These are phyloP conservation scores for Pungitius pungitius DNA, from an alignment of 2,113 vertebrate species.

Conservation along the genomic window DNA sequence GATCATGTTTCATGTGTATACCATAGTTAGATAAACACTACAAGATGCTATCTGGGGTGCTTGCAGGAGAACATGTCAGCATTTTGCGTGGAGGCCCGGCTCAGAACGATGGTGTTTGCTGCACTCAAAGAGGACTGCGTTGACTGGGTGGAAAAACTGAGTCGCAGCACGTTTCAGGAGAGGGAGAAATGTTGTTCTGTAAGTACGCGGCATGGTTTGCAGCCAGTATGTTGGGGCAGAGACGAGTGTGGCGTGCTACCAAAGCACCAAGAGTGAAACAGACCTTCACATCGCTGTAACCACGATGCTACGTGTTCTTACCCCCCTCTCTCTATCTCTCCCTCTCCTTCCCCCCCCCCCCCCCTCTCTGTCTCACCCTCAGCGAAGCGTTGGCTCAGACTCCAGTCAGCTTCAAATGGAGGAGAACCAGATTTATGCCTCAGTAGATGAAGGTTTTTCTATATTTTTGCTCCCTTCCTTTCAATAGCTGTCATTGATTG, in stretches of 20 bases:
- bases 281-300: too few relatives aligned
- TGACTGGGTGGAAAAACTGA: constrained; percentile 89
- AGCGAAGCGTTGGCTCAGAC: constrained; percentile 48
- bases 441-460: constrained; percentile 82
- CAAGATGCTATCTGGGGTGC: background rate
- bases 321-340: background rate
- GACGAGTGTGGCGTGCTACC: background rate
- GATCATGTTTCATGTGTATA: background rate
- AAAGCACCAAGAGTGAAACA: too few relatives aligned
- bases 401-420: constrained; percentile 82
- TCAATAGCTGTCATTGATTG: background rate
- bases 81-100: constrained; percentile 89
- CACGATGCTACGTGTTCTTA: background rate
- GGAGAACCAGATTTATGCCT: constrained; percentile 90
- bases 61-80: constrained; percentile 82
- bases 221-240: background rate
- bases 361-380: background rate
- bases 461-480: background rate
- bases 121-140: constrained; percentile 79
- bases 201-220: background rate
- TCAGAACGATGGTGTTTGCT: constrained; percentile 86
- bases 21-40: background rate
- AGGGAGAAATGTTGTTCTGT: constrained; percentile 33
- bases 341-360: background rate
- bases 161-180: constrained; percentile 88